These are phyloP conservation scores for Schizothorax lantsangensis DNA, from an alignment of 2,797 vertebrate genomes.

Conservation along the genomic window DNA sequence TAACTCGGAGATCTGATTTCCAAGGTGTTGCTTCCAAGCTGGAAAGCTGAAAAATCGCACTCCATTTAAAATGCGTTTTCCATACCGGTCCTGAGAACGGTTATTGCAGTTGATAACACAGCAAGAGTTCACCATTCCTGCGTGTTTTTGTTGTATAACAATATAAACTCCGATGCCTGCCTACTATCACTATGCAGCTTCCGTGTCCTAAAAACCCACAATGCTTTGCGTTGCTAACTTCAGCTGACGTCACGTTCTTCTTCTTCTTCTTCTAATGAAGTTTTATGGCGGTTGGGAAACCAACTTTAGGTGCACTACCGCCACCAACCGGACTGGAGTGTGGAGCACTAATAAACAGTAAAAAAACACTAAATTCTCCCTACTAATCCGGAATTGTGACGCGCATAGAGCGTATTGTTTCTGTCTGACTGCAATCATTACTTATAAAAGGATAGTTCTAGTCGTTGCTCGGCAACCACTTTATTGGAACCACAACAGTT, in stretches of 20 bases:
- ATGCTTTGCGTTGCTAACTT: neutral
- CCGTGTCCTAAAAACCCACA: neutral
- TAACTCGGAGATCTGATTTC: neutral
- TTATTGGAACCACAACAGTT: too few relatives aligned
- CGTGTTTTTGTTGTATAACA: neutral
- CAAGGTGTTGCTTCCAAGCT: neutral
- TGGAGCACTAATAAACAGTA: neutral
- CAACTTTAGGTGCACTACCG: neutral
- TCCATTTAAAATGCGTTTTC: slow-evolving; percentile 7
- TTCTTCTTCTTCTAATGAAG: neutral
- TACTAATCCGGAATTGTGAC: too few relatives aligned
- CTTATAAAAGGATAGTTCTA: too few relatives aligned
- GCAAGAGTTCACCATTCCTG: slow-evolving; percentile 11
- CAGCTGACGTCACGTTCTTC: neutral
- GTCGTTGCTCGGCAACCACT: too few relatives aligned
- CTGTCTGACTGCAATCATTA: too few relatives aligned
- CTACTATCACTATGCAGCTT: neutral
- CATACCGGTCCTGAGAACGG: neutral
- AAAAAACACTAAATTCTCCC: neutral
- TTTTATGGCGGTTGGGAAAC: neutral
- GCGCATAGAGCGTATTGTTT: too few relatives aligned
- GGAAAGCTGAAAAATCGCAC: neutral
- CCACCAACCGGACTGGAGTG: neutral
- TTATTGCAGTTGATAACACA: slow-evolving; percentile 1
- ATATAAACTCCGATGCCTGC: neutral